Evolutionary conservation across 2,797 vertebrate species (phyloP), one percentile per base, ranked within the genome.

Genomic region (Sebastes iracundus): DNA sequence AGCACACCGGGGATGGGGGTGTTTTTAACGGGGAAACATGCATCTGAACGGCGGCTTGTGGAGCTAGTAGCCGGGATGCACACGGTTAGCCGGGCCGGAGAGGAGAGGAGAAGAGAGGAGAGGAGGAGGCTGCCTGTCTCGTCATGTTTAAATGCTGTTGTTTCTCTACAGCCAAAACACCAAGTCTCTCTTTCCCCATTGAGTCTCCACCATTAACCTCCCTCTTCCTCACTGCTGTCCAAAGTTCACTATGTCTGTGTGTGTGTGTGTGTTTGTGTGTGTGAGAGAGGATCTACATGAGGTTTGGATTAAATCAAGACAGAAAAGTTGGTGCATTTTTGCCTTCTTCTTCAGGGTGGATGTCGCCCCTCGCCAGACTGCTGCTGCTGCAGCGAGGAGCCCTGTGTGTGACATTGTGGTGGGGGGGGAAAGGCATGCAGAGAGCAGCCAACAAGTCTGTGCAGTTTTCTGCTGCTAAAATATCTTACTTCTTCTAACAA

Each of bases 241-340:
- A 90, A 96, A 96, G 93, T 96, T 95, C 77, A 84, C 13, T 12
- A 12, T 49, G 69, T 75, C 80, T 61, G 55, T 42, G 22, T 55
- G 4, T 5, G 6, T 38, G 46, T 38, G 6, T 38, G 35, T 5
- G 6, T 38, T 32, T 38, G 6, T 38, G 35, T 38, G 35, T 38
- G 35, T 38, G 35, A 38, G 35, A 38, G 65, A 81, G 81, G 78
- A 64, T 82, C 82, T 75, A 52, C 85, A 81, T 80, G 81, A 85
- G 83, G 87, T 85, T 84, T 28, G 55, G 80, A 82, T 93, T 85
- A 82, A 85, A 93, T 85, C 72, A 81, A 88, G 87, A 83, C 81
- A 82, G 65, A 90, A 91, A 92, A 92, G 90, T 94, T 92, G 86
- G 82, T 90, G 90, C 83, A 81, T 88, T 83, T 90, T 53, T 72